These are phyloP conservation scores for Hiodon tergisus DNA, from an alignment of 2,113 vertebrate genomes.

Conservation along the genomic window DNA sequence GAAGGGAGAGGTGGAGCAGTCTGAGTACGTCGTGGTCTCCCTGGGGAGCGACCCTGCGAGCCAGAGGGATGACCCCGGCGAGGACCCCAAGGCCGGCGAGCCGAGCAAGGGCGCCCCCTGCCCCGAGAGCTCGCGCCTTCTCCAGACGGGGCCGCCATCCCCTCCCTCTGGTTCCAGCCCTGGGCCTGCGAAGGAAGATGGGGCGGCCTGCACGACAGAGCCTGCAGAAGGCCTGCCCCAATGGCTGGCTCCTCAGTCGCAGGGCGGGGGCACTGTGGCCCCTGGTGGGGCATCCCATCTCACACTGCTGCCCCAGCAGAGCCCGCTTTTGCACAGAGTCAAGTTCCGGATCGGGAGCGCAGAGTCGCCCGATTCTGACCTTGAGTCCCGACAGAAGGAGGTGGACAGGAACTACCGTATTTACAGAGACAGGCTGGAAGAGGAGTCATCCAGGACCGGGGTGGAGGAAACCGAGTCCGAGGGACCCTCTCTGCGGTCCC, in stretches of 20 bases:
- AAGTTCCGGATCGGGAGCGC: slow-evolving; percentile 77
- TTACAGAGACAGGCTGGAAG: slow-evolving; percentile 31
- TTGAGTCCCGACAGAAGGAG: slow-evolving; percentile 54
- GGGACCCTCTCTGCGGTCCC: background rate
- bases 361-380: slow-evolving; percentile 63
- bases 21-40: slow-evolving; percentile 73
- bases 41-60: slow-evolving; percentile 60
- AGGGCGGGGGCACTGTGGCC: slow-evolving; percentile 30
- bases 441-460: slow-evolving; percentile 5
- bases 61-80: slow-evolving; percentile 39
- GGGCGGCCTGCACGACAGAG: background rate
- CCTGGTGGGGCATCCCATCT: slow-evolving; percentile 50
- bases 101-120: slow-evolving; percentile 15
- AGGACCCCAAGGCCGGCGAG: slow-evolving; percentile 25
- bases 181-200: slow-evolving; percentile 6
- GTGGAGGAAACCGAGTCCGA: background rate
- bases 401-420: slow-evolving; percentile 47
- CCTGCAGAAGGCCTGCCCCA: background rate
- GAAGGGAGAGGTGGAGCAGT: slow-evolving; percentile 72
- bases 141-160: background rate
- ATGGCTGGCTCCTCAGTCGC: slow-evolving; percentile 26
- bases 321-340: slow-evolving; percentile 55
- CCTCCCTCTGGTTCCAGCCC: background rate
- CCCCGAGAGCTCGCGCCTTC: slow-evolving; percentile 22
- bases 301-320: slow-evolving; percentile 41